Evolutionary conservation across 2,888 invertebrate species (phyloP).

Genomic region (Synanthedon formicaeformis): DNA sequence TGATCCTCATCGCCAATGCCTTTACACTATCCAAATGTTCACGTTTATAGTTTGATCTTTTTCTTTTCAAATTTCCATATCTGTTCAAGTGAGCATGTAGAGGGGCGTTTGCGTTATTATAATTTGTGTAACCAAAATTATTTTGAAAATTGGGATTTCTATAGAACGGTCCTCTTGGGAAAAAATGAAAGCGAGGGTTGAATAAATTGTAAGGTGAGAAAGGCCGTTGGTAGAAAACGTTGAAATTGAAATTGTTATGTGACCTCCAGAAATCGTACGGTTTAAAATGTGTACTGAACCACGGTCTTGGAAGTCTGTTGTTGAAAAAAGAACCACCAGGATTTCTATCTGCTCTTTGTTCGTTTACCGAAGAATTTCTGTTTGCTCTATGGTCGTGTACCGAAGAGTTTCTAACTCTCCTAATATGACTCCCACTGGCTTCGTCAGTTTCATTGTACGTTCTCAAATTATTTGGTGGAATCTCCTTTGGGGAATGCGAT

Average conservation of each 20-base stretch:
- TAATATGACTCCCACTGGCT: slow-evolving; percentile 29
- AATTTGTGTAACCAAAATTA: neutral
- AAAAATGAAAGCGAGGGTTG: slow-evolving; percentile 20
- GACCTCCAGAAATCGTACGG: slow-evolving; percentile 27
- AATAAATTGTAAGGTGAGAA: slow-evolving; percentile 16
- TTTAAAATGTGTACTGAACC: slow-evolving; percentile 12
- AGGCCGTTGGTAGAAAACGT: slow-evolving; percentile 28
- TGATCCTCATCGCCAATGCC: slow-evolving; percentile 24
- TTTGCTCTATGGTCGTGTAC: slow-evolving; percentile 8
- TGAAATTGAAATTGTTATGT: slow-evolving; percentile 20
- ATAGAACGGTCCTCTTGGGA: slow-evolving; percentile 15
- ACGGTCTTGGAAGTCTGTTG: slow-evolving; percentile 12
- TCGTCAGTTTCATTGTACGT: slow-evolving; percentile 30
- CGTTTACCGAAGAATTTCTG: slow-evolving; percentile 8
- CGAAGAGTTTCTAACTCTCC: slow-evolving; percentile 22
- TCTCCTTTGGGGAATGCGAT: slow-evolving; percentile 14
- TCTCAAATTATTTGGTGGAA: slow-evolving; percentile 15
- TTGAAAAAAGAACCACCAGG: slow-evolving; percentile 5
- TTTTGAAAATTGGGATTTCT: slow-evolving; percentile 7
- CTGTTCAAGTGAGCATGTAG: neutral
- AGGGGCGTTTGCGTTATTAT: neutral
- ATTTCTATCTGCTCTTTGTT: slow-evolving; percentile 9
- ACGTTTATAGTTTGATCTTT: slow-evolving; percentile 12
- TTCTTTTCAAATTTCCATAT: slow-evolving; percentile 17
- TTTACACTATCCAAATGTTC: slow-evolving; percentile 31